A percentile compares a stretch with the other conserved stretches of the same genome.
Conservation (phyloP, 2,888 invertebrate genomes). For the Zaprionus lineosus region DNA sequence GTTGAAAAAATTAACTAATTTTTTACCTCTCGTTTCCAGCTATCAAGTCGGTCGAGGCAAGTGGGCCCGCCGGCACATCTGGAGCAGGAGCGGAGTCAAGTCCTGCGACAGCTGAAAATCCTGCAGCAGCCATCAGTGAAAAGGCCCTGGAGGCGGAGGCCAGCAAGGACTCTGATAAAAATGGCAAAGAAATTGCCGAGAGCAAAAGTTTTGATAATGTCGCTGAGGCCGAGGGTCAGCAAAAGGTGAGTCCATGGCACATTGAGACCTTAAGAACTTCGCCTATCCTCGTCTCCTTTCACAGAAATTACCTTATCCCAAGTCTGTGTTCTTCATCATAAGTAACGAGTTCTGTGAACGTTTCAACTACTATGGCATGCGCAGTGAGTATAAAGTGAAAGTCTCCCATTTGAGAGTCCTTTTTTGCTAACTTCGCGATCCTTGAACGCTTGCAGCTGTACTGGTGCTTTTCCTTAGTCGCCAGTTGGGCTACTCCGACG, state of each 20-base stretch:
- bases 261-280: background rate
- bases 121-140: constrained; percentile 31
- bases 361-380: constrained; percentile 97
- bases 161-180: constrained; percentile 35
- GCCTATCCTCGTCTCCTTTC: background rate
- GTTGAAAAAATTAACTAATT: too few relatives aligned
- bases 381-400: constrained; percentile 93
- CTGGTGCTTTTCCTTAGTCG: constrained; percentile 89
- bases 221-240: constrained; percentile 77
- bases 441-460: constrained; percentile 86
- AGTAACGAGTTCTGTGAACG: constrained; percentile 97
- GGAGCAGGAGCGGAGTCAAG: background rate
- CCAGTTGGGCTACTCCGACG: constrained; percentile 86
- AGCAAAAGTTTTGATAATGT: constrained; percentile 43
- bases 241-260: constrained; percentile 60
- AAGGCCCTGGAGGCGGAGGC: constrained; percentile 29
- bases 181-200: constrained; percentile 42
- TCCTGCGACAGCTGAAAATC: background rate
- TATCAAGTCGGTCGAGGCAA: constrained; percentile 41
- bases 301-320: constrained; percentile 85
- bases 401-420: too few relatives aligned
- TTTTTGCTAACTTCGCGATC: background rate
- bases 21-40: too few relatives aligned
- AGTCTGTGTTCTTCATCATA: constrained; percentile 93
- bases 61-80: too few relatives aligned